Conservation (phyloP, 2,113 vertebrate genomes). For the Pseudopodoces humilis region DNA sequence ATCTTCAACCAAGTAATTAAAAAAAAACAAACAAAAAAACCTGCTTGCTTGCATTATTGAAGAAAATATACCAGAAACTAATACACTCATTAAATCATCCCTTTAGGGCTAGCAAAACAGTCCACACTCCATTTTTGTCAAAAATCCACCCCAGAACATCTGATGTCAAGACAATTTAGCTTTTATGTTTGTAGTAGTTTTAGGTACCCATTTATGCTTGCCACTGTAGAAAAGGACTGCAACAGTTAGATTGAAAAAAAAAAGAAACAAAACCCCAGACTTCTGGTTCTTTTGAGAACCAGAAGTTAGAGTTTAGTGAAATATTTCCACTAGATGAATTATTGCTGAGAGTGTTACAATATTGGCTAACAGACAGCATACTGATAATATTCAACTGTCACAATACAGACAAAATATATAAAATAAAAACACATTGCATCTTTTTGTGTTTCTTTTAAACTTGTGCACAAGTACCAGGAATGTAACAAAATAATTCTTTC, state of each 20-base stretch:
- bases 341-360: neutral
- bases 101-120: neutral
- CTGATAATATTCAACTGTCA: neutral
- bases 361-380: neutral
- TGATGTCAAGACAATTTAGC: neutral
- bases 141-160: neutral
- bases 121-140: neutral
- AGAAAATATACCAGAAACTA: neutral
- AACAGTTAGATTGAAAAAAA: neutral
- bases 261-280: neutral
- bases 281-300: neutral
- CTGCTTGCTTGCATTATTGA: neutral
- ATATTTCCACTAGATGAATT: neutral
- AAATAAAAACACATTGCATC: neutral
- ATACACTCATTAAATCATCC: neutral
- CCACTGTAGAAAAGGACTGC: neutral
- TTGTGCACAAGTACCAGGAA: neutral
- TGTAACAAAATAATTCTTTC: neutral
- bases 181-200: neutral
- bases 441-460: neutral
- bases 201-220: neutral
- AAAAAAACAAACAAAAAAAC: neutral
- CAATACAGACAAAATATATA: neutral
- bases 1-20: neutral
- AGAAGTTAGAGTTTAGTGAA: neutral